Conservation (phyloP, 2,113 vertebrate genomes). For the Hippocampus zosterae region DNA sequence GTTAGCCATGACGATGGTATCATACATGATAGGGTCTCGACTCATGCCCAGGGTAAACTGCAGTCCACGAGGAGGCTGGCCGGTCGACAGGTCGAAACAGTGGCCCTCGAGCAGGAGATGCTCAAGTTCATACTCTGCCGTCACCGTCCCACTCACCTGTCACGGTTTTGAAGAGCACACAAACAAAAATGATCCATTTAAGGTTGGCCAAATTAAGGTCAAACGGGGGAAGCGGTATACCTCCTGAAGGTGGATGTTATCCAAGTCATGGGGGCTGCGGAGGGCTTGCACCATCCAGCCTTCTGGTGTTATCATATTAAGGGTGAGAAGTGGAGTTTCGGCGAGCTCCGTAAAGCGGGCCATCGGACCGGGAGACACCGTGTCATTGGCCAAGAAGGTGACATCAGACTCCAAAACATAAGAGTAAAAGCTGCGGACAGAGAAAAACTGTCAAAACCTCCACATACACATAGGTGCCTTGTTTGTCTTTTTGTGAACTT, state of each 20-base stretch:
- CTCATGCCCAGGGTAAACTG: conserved; percentile 92
- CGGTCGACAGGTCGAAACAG: conserved; percentile 84
- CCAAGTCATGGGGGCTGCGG: conserved; percentile 86
- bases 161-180: conserved; percentile 4
- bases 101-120: conserved; percentile 91
- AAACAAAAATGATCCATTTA: conserved; percentile 6
- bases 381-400: conserved; percentile 69
- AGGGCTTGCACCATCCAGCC: conserved; percentile 93
- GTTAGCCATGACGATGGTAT: conserved; percentile 97
- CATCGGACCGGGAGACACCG: conserved; percentile 75
- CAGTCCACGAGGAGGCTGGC: conserved; percentile 85
- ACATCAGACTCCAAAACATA: conserved; percentile 90
- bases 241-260: conserved; percentile 92
- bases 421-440: conserved; percentile 84
- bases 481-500: neutral
- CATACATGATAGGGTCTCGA: conserved; percentile 78
- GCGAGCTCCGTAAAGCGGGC: conserved; percentile 89
- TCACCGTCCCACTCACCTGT: conserved; percentile 77
- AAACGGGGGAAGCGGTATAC: conserved; percentile 59
- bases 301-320: conserved; percentile 95
- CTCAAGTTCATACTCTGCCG: conserved; percentile 90
- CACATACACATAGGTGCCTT: conserved; percentile 14
- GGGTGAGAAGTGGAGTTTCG: conserved; percentile 85
- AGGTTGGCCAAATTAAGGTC: neutral
- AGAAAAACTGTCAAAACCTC: neutral